Conservation (phyloP, 1,140 invertebrate species). For the Hyposmocoma kahamanoa region DNA sequence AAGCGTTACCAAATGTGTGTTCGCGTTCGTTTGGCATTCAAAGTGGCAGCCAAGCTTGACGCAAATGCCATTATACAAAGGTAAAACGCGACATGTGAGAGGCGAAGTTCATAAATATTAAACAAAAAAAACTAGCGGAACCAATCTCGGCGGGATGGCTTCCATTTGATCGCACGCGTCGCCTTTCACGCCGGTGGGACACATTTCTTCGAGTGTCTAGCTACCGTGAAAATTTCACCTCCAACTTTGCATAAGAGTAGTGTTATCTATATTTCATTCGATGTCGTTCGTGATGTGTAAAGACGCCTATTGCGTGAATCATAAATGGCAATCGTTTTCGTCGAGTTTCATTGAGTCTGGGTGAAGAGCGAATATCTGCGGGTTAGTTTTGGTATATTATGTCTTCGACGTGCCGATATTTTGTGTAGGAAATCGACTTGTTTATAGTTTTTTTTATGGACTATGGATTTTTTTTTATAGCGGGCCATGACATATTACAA, state of each 20-base stretch:
- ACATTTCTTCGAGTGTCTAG: conserved; percentile 42
- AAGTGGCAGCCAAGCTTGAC: conserved; percentile 41
- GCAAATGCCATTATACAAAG: conserved; percentile 54
- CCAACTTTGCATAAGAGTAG: conserved; percentile 51
- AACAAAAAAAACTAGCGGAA: conserved; percentile 53
- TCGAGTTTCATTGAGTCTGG: background rate
- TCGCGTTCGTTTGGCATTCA: conserved; percentile 41
- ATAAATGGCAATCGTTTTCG: conserved; percentile 55
- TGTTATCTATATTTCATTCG: conserved; percentile 59
- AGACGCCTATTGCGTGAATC: conserved; percentile 55
- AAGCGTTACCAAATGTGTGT: conserved; percentile 26
- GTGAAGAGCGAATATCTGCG: background rate
- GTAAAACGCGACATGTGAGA: conserved; percentile 49
- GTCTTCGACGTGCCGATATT: conserved; percentile 13
- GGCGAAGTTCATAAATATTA: conserved; percentile 63
- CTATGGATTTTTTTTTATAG: no score
- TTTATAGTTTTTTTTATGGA: background rate
- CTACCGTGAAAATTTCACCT: conserved; percentile 49
- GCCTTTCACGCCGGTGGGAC: conserved; percentile 45
- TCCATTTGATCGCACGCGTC: conserved; percentile 39
- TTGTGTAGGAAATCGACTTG: no score
- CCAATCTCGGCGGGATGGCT: conserved; percentile 52
- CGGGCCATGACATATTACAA: no score
- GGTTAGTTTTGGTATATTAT: conserved; percentile 8
- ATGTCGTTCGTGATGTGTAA: conserved; percentile 40